These are phyloP conservation scores for Caenorhabditis auriculariae DNA, from an alignment of 2,888 invertebrate genomes.

Conservation along the genomic window DNA sequence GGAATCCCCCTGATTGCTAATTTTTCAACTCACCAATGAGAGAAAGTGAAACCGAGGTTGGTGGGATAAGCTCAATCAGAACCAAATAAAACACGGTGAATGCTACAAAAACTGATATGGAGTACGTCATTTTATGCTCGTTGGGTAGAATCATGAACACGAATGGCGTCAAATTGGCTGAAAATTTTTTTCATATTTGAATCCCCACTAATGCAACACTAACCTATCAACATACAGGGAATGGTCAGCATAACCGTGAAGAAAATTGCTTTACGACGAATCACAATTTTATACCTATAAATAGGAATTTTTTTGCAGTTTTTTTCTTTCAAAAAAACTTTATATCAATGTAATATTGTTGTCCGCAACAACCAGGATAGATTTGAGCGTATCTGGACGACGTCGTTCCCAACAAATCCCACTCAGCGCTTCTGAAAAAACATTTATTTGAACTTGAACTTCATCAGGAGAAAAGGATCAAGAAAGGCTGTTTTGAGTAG, in stretches of 20 bases:
- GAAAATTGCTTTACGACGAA: slow-evolving; percentile 50
- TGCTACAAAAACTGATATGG: slow-evolving; percentile 88
- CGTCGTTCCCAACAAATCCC: slow-evolving; percentile 50
- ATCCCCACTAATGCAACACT: slow-evolving; percentile 1
- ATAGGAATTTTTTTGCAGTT: neutral
- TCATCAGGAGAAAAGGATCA: too few relatives aligned
- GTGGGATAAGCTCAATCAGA: slow-evolving; percentile 95
- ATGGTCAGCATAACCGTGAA: slow-evolving; percentile 52
- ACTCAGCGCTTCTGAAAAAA: slow-evolving; percentile 49
- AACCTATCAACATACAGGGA: slow-evolving; percentile 58
- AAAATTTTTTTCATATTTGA: slow-evolving; percentile 6
- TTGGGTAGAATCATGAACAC: slow-evolving; percentile 45
- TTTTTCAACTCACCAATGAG: slow-evolving; percentile 73
- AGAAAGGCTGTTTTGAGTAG: slow-evolving; percentile 5
- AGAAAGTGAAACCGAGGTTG: slow-evolving; percentile 89
- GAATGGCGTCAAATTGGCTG: slow-evolving; percentile 45
- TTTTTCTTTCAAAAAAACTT: slow-evolving; percentile 7
- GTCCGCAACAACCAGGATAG: slow-evolving; percentile 52
- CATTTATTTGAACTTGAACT: slow-evolving; percentile 8
- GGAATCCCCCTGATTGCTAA: too few relatives aligned
- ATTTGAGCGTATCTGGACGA: slow-evolving; percentile 47
- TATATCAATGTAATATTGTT: slow-evolving; percentile 50
- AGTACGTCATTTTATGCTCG: slow-evolving; percentile 93
- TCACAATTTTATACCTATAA: slow-evolving; percentile 31
- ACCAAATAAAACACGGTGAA: slow-evolving; percentile 97